Evolutionary conservation across 1,140 invertebrate species (phyloP).

Genomic region (Drosophila sulfurigaster): DNA sequence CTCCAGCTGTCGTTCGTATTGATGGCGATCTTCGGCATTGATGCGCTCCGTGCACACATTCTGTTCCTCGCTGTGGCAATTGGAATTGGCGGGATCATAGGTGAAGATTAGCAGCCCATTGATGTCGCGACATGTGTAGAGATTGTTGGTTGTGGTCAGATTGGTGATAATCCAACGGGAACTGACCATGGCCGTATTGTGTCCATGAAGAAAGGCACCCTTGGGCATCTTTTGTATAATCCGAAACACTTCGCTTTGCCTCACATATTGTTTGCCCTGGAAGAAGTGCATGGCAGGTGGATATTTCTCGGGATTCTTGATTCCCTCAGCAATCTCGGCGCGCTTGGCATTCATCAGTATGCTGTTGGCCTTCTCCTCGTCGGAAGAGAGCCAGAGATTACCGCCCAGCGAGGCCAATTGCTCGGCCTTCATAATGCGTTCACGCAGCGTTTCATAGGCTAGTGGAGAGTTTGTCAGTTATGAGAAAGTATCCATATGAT

Average conservation of each 20-base stretch:
- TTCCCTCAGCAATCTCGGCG: slow-evolving; percentile 73
- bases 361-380: slow-evolving; percentile 79
- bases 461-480: background rate
- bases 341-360: slow-evolving; percentile 82
- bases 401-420: slow-evolving; percentile 67
- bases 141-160: slow-evolving; percentile 89
- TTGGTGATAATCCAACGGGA: slow-evolving; percentile 89
- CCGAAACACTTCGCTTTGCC: slow-evolving; percentile 89
- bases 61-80: slow-evolving; percentile 86
- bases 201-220: slow-evolving; percentile 90
- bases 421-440: slow-evolving; percentile 79
- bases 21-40: slow-evolving; percentile 82
- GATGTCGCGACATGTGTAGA: slow-evolving; percentile 89
- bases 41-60: slow-evolving; percentile 85
- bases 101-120: slow-evolving; percentile 83
- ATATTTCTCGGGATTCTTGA: slow-evolving; percentile 79
- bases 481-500: background rate
- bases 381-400: slow-evolving; percentile 71
- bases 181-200: slow-evolving; percentile 89
- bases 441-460: slow-evolving; percentile 76
- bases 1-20: slow-evolving; percentile 88
- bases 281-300: slow-evolving; percentile 89
- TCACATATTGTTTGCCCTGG: slow-evolving; percentile 87
- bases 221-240: slow-evolving; percentile 90
- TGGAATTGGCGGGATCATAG: slow-evolving; percentile 72